phyloP scores from a whole-genome alignment of 2,888 invertebrate genomes.

The Acrobasis suavella region DNA sequence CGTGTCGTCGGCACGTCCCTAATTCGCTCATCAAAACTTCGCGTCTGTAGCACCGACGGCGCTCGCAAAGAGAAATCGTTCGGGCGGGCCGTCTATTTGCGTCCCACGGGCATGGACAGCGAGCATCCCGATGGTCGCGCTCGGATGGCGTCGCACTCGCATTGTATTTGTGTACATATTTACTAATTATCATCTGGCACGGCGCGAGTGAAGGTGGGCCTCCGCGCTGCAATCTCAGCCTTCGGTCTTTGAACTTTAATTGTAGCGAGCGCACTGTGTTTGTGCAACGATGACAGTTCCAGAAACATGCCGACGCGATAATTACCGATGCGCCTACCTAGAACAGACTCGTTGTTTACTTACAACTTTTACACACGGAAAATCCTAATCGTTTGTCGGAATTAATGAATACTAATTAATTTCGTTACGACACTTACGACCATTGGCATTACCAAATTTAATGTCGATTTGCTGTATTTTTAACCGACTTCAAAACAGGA shows the following conservation, averaged over 20 bases:
- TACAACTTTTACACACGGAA: too few relatives aligned
- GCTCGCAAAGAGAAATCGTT: constrained; percentile 23
- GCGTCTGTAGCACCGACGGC: neutral
- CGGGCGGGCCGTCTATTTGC: constrained; percentile 33
- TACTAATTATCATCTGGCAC: constrained; percentile 27
- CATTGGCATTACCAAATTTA: too few relatives aligned
- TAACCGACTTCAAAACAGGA: too few relatives aligned
- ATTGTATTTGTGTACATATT: constrained; percentile 3
- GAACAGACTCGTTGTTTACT: too few relatives aligned
- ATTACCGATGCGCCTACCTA: neutral
- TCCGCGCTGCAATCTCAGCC: constrained; percentile 43
- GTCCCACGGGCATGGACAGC: constrained; percentile 22
- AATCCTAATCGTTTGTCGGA: too few relatives aligned
- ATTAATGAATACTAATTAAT: too few relatives aligned
- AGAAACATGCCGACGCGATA: constrained; percentile 36
- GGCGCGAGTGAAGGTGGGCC: constrained; percentile 30
- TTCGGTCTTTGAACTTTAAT: constrained; percentile 64
- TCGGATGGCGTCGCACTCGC: neutral
- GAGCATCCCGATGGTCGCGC: constrained; percentile 11
- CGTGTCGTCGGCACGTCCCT: constrained; percentile 11
- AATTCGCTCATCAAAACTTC: constrained; percentile 15
- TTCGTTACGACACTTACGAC: too few relatives aligned
- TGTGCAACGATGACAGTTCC: constrained; percentile 47
- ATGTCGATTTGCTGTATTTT: neutral
- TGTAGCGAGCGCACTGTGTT: constrained; percentile 49